Conservation (phyloP, 2,113 vertebrate genomes). For the Psittacara wagleri region DNA sequence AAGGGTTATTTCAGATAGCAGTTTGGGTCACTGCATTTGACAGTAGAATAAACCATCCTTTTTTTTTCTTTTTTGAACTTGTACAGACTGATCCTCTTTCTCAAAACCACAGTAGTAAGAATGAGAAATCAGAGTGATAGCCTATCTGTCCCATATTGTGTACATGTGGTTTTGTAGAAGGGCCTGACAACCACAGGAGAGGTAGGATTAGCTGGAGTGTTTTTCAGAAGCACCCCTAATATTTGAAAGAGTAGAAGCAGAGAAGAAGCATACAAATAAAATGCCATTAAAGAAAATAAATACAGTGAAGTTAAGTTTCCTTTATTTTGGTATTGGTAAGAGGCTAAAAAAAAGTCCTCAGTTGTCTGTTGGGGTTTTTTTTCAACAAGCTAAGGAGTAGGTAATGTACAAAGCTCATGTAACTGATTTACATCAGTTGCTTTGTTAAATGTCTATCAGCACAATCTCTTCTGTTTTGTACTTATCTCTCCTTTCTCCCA, state of each 20-base stretch:
- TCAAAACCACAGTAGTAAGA: not conserved
- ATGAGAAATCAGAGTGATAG: not conserved
- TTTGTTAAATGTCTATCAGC: not conserved
- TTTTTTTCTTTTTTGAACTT: not conserved
- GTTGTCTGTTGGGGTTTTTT: not conserved
- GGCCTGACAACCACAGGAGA: not conserved
- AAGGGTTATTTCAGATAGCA: not conserved
- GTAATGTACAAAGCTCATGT: not conserved
- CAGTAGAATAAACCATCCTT: not conserved
- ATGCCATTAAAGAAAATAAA: not conserved
- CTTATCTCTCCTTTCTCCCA: not conserved
- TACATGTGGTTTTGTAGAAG: not conserved
- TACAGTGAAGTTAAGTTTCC: not conserved
- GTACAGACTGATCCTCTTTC: not conserved
- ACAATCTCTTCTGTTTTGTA: not conserved
- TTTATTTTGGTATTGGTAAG: not conserved
- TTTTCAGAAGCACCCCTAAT: not conserved
- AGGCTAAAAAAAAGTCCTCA: not conserved
- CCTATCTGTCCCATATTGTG: not conserved
- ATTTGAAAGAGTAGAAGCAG: not conserved
- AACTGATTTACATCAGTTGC: not conserved
- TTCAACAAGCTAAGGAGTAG: not conserved
- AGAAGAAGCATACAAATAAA: not conserved
- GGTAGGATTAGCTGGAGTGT: not conserved
- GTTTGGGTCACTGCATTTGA: not conserved